These are phyloP conservation scores for Prinia subflava DNA, from an alignment of 2,113 vertebrate species.

Conservation along the genomic window DNA sequence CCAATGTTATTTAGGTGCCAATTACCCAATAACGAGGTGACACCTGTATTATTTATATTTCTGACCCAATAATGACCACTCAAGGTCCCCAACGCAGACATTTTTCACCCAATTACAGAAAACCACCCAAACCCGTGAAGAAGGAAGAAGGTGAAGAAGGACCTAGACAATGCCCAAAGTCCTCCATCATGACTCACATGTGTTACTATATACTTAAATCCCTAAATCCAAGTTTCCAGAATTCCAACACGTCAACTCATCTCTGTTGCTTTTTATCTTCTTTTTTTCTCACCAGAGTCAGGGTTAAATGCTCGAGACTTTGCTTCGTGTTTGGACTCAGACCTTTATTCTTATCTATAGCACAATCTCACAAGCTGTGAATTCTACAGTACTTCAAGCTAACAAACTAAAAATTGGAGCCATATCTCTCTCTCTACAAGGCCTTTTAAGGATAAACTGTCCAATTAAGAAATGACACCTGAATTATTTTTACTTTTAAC, in stretches of 20 bases:
- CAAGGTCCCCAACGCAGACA: not conserved
- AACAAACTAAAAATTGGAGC: not conserved
- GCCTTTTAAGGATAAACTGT: not conserved
- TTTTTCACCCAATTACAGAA: not conserved
- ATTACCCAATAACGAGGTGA: not conserved
- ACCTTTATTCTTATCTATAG: not conserved
- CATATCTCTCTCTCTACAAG: not conserved
- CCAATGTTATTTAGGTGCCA: not conserved
- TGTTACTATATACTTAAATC: not conserved
- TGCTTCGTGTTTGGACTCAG: not conserved
- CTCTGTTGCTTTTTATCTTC: not conserved
- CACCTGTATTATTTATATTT: not conserved
- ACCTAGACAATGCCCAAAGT: not conserved
- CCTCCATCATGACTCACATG: not conserved
- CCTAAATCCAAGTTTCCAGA: not conserved
- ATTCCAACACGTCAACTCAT: not conserved
- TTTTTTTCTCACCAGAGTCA: not conserved
- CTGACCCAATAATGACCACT: not conserved
- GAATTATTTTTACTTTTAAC: not conserved
- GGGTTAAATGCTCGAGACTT: not conserved
- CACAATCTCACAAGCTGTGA: not conserved
- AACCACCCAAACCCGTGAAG: not conserved
- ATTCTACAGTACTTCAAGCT: not conserved
- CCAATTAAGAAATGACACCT: not conserved
- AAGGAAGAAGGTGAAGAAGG: not conserved